Percentiles rank a stretch among this genome's conserved stretches.
phyloP scores from a whole-genome alignment of 2,888 invertebrate genomes.

The Hyalella azteca region DNA sequence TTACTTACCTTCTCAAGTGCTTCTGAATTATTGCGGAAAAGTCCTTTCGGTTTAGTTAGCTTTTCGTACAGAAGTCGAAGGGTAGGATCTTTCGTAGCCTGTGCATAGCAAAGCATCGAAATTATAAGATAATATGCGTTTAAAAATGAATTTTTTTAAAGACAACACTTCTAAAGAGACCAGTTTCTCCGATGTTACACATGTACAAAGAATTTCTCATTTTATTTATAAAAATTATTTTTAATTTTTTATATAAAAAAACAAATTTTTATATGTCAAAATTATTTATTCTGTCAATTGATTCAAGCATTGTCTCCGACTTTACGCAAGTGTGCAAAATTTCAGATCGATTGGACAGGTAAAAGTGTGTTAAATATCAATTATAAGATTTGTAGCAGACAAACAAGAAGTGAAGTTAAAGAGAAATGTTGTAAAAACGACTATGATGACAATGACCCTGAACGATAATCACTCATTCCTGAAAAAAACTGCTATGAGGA shows the following conservation, averaged over 20 bases:
- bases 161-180: neutral
- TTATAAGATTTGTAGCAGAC: too few relatives aligned
- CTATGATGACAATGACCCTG: too few relatives aligned
- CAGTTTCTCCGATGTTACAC: neutral
- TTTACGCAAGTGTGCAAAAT: too few relatives aligned
- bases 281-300: too few relatives aligned
- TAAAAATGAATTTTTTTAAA: neutral
- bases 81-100: neutral
- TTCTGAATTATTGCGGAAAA: neutral
- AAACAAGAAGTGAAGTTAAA: too few relatives aligned
- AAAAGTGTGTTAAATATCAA: too few relatives aligned
- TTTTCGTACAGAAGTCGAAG: neutral
- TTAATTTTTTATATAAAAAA: neutral
- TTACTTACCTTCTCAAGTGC: neutral
- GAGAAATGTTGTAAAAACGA: too few relatives aligned
- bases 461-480: too few relatives aligned
- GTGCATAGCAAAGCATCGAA: neutral
- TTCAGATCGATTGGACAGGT: too few relatives aligned
- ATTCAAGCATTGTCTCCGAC: too few relatives aligned
- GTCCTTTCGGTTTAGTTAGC: neutral
- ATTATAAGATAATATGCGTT: neutral
- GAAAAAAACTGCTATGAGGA: too few relatives aligned
- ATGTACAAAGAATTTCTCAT: neutral
- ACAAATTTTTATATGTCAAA: too few relatives aligned
- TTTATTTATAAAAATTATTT: neutral